These are phyloP conservation scores for Ophraella communa DNA, from an alignment of 2,888 invertebrate genomes.

Conservation along the genomic window DNA sequence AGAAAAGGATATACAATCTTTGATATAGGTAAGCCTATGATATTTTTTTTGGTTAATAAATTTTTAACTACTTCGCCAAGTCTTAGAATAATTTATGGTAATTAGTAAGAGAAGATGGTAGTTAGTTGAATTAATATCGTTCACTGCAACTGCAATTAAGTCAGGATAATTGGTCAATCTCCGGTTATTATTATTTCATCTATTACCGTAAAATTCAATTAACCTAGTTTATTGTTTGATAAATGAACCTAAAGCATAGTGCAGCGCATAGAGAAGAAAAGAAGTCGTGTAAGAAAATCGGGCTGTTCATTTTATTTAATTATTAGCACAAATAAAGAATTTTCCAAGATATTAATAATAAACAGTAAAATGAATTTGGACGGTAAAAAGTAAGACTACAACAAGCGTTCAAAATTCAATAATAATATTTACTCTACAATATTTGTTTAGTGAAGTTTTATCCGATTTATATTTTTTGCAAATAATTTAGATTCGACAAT, in stretches of 20 bases:
- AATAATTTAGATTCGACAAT: too few relatives aligned
- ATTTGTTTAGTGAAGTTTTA: too few relatives aligned
- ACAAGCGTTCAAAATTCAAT: too few relatives aligned
- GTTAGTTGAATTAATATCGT: neutral
- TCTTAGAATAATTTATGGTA: neutral
- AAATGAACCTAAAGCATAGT: slow-evolving; percentile 1
- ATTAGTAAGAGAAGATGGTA: neutral
- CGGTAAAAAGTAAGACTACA: too few relatives aligned
- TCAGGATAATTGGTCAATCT: slow-evolving; percentile 2
- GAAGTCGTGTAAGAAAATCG: neutral
- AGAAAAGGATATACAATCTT: too few relatives aligned
- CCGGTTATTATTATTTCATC: slow-evolving; percentile 12
- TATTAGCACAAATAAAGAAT: neutral
- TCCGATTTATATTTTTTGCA: too few relatives aligned
- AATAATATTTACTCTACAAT: too few relatives aligned
- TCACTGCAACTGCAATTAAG: slow-evolving; percentile 1
- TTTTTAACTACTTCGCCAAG: neutral
- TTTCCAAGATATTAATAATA: neutral
- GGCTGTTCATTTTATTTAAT: neutral
- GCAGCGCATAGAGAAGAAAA: neutral
- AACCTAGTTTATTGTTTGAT: slow-evolving; percentile 6
- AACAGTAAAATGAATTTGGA: too few relatives aligned
- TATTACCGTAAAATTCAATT: slow-evolving; percentile 3
- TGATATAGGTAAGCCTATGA: too few relatives aligned
- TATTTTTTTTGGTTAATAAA: too few relatives aligned